Evolutionary conservation across 2,113 vertebrate genomes (phyloP).

Genomic region (Rhodinocichla rosea): DNA sequence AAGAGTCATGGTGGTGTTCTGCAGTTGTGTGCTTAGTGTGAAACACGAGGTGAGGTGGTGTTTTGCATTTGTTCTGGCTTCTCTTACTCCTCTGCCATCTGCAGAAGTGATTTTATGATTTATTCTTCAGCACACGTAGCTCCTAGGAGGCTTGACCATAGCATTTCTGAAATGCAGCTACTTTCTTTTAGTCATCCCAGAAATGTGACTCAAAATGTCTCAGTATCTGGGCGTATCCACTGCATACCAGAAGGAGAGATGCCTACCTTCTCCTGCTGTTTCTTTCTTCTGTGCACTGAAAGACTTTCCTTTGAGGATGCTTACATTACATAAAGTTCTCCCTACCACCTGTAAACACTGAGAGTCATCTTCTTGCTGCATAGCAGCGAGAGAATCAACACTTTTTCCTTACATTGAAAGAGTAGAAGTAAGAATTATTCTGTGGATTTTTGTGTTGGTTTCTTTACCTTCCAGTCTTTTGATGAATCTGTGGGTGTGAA

Average conservation of each 20-base stretch:
- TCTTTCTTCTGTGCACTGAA: not conserved
- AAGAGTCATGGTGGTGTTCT: not conserved
- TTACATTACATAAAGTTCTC: not conserved
- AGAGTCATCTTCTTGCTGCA: not conserved
- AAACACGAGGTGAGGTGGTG: not conserved
- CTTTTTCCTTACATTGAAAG: not conserved
- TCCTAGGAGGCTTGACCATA: not conserved
- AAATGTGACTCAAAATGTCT: slow-evolving; percentile 15
- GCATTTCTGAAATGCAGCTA: not conserved
- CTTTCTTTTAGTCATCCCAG: slow-evolving; percentile 25
- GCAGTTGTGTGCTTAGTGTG: not conserved
- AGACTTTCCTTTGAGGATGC: not conserved
- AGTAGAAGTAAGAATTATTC: not conserved
- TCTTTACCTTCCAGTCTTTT: not conserved
- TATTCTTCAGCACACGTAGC: not conserved
- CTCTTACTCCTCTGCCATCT: not conserved
- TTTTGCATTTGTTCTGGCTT: not conserved
- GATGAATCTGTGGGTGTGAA: not conserved
- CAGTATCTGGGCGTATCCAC: not conserved
- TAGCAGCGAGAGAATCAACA: fast-evolving
- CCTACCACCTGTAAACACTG: not conserved
- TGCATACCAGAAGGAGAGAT: not conserved
- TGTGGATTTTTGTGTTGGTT: not conserved
- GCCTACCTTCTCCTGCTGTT: not conserved
- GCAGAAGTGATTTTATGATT: not conserved